Conservation (phyloP, 1,140 invertebrate genomes). For the Adelges cooleyi region DNA sequence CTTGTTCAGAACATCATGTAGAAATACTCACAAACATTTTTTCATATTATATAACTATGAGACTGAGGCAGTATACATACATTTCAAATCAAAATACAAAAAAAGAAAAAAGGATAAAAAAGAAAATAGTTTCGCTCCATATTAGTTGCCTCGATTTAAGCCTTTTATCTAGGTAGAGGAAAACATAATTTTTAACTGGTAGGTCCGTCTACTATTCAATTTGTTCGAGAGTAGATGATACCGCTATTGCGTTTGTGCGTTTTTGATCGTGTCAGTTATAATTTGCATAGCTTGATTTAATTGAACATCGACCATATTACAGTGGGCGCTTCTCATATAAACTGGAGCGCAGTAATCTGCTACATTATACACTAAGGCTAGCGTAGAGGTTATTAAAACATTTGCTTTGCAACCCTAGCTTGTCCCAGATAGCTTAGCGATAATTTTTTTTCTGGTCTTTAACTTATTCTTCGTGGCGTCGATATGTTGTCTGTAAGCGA, state of each 20-base stretch:
- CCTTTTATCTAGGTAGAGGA: too few relatives aligned
- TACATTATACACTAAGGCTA: not conserved
- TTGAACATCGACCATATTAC: not conserved
- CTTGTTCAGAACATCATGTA: too few relatives aligned
- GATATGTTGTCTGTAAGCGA: not conserved
- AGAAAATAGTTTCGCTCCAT: too few relatives aligned
- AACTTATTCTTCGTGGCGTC: not conserved
- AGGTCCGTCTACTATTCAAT: not conserved
- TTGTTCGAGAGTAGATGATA: not conserved
- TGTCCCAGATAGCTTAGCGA: not conserved
- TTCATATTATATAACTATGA: too few relatives aligned
- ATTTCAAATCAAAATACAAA: too few relatives aligned
- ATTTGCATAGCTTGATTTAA: not conserved
- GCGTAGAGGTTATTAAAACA: not conserved
- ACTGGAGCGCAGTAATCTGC: slow-evolving; percentile 27
- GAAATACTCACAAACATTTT: too few relatives aligned
- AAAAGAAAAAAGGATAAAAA: too few relatives aligned
- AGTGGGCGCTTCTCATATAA: not conserved
- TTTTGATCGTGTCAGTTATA: not conserved
- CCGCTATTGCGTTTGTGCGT: too few relatives aligned
- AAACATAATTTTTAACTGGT: too few relatives aligned
- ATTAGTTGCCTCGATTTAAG: too few relatives aligned
- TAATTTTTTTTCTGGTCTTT: not conserved
- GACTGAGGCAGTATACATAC: too few relatives aligned
- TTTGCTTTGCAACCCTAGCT: not conserved